Evolutionary conservation across 1,140 invertebrate genomes (phyloP).

Genomic region (Hormaphis cornu): DNA sequence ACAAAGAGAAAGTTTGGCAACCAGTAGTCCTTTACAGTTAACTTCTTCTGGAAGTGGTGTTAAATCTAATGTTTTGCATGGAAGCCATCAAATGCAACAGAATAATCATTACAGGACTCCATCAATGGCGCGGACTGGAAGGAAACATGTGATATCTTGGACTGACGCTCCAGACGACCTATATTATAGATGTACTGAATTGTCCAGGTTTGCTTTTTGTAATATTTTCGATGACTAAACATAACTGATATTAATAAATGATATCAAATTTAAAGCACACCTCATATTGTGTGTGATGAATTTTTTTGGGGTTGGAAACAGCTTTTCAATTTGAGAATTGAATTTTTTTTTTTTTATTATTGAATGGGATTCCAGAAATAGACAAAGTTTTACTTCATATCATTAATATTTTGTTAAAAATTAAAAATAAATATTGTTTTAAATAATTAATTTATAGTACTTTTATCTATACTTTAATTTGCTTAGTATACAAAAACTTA

Average conservation of each 20-base stretch:
- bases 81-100: not conserved
- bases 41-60: not conserved
- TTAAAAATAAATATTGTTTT: no score
- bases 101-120: not conserved
- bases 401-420: no score
- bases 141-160: conserved; percentile 91
- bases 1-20: not conserved
- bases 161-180: conserved; percentile 96
- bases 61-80: not conserved
- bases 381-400: no score
- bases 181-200: conserved; percentile 83
- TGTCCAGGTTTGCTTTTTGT: conserved; percentile 64
- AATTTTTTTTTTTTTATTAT: conserved; percentile 24
- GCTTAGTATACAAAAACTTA: no score
- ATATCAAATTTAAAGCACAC: not conserved
- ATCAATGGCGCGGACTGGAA: conserved; percentile 45
- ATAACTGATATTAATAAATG: conserved; percentile 25
- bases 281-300: not conserved
- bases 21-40: not conserved
- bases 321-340: no score
- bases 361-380: not conserved
- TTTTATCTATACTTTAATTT: no score
- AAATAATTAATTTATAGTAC: no score
- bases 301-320: no score
- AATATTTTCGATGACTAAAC: not conserved